A percentile compares a stretch with the other conserved stretches of the same genome.
Evolutionary conservation across 1,140 invertebrate species (phyloP).

Genomic region (Calephelis nemesis): DNA sequence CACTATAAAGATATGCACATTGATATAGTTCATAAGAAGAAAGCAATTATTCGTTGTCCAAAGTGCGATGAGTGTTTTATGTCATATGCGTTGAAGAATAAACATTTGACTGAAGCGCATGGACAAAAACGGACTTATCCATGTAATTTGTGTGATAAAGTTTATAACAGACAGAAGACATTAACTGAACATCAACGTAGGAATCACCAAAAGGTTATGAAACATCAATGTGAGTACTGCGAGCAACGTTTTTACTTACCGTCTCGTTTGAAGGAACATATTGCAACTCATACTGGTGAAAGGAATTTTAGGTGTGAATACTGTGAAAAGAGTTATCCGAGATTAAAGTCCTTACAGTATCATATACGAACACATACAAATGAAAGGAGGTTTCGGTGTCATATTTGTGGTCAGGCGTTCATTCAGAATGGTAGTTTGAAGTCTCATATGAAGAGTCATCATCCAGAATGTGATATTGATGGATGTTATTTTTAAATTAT

Average conservation of each 20-base stretch:
- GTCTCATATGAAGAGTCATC: slow-evolving; percentile 51
- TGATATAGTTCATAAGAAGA: slow-evolving; percentile 70
- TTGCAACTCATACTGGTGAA: slow-evolving; percentile 82
- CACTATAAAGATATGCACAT: slow-evolving; percentile 73
- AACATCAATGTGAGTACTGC: slow-evolving; percentile 71
- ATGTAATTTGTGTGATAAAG: slow-evolving; percentile 71
- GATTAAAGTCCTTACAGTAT: slow-evolving; percentile 56
- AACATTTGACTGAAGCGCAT: slow-evolving; percentile 66
- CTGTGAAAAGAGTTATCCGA: slow-evolving; percentile 61
- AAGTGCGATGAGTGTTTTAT: slow-evolving; percentile 69
- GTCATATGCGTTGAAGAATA: slow-evolving; percentile 68
- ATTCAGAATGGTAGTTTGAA: slow-evolving; percentile 52
- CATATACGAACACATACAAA: slow-evolving; percentile 46
- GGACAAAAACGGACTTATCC: slow-evolving; percentile 67
- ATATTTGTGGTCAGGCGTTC: slow-evolving; percentile 49
- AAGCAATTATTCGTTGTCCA: slow-evolving; percentile 66
- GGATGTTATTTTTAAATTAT: slow-evolving; percentile 45
- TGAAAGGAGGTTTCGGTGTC: slow-evolving; percentile 41
- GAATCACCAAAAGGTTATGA: slow-evolving; percentile 66
- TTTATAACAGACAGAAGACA: slow-evolving; percentile 70
- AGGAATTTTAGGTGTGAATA: slow-evolving; percentile 80
- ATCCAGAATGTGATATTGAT: slow-evolving; percentile 52
- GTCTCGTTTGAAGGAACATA: slow-evolving; percentile 70
- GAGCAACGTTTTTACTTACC: slow-evolving; percentile 67
- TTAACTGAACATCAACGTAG: slow-evolving; percentile 65